Conservation (phyloP, 2,113 vertebrate genomes). For the Paradisaea rubra region DNA sequence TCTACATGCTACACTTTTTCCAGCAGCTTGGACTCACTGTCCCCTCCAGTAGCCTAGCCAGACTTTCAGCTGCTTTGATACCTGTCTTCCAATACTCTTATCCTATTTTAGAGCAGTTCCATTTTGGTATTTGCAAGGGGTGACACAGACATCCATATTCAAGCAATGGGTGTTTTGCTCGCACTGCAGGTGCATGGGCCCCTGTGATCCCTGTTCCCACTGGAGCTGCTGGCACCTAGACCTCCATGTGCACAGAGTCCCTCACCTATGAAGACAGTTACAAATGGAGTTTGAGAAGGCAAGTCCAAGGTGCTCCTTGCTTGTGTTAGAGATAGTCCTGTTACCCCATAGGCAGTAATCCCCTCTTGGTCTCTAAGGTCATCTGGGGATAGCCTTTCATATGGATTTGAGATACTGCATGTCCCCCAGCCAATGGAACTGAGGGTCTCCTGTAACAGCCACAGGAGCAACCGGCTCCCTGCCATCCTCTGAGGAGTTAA, state of each 20-base stretch:
- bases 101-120: not conserved
- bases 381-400: not conserved
- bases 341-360: not conserved
- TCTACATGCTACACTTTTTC: not conserved
- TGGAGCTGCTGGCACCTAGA: not conserved
- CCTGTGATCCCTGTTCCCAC: not conserved
- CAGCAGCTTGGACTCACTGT: not conserved
- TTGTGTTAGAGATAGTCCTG: not conserved
- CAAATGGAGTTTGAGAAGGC: not conserved
- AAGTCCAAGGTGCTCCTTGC: not conserved
- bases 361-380: not conserved
- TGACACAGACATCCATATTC: not conserved
- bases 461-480: not conserved
- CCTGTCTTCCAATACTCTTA: not conserved
- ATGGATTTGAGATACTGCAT: not conserved
- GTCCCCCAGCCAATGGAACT: not conserved
- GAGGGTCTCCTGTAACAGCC: not conserved
- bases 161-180: not conserved
- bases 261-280: not conserved
- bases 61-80: not conserved
- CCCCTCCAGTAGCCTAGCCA: not conserved
- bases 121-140: not conserved
- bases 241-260: not conserved
- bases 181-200: accelerated
- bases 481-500: not conserved